These are phyloP conservation scores for Clepsis dumicolana DNA, from an alignment of 2,888 invertebrate genomes.

Conservation along the genomic window DNA sequence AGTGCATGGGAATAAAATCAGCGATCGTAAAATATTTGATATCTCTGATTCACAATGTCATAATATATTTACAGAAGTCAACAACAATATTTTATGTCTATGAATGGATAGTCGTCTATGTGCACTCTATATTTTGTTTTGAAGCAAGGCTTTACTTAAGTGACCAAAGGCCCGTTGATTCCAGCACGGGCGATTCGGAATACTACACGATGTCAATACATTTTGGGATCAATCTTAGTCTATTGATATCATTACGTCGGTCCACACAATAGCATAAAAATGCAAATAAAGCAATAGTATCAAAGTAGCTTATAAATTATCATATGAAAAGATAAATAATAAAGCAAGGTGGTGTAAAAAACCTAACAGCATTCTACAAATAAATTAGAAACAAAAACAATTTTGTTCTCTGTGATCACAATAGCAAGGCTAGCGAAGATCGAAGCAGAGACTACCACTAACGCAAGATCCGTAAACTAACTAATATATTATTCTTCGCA, in stretches of 20 bases:
- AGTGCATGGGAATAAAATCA: constrained; percentile 54
- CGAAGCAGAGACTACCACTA: constrained; percentile 57
- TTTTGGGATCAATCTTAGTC: constrained; percentile 75
- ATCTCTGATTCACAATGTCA: constrained; percentile 38
- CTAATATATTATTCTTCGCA: constrained; percentile 76
- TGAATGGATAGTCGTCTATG: constrained; percentile 56
- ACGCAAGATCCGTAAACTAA: constrained; percentile 57
- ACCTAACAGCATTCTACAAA: constrained; percentile 81
- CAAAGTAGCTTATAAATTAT: constrained; percentile 54
- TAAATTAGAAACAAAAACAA: constrained; percentile 86
- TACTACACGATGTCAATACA: constrained; percentile 58
- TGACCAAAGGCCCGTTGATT: constrained; percentile 25
- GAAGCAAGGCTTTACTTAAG: constrained; percentile 3
- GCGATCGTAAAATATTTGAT: constrained; percentile 50
- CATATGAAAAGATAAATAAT: constrained; percentile 57
- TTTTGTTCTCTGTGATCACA: constrained; percentile 82
- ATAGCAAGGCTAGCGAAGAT: constrained; percentile 63
- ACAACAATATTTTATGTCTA: constrained; percentile 59
- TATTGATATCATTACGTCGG: constrained; percentile 50
- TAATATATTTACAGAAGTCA: constrained; percentile 56
- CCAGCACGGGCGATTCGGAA: background rate
- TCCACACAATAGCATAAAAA: constrained; percentile 18
- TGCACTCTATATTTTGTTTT: constrained; percentile 52
- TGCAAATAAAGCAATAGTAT: constrained; percentile 44
- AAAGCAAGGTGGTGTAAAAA: constrained; percentile 53